These are phyloP conservation scores for Saccopteryx bilineata DNA, from an alignment of 2,113 vertebrate species.

Conservation along the genomic window DNA sequence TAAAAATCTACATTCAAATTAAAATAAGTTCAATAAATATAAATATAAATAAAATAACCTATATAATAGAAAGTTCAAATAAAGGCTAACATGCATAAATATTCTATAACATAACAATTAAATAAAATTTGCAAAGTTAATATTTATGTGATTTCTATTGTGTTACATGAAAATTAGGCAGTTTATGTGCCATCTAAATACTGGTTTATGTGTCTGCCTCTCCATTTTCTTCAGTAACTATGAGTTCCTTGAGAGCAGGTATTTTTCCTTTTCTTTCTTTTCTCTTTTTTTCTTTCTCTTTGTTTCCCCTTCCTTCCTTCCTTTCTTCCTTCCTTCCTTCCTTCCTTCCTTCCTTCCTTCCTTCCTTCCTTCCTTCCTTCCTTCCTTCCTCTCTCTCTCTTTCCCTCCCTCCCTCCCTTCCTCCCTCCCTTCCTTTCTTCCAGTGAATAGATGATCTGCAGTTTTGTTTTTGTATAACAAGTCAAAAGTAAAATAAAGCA, in stretches of 20 bases:
- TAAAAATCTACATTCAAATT: conserved; percentile 46
- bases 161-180: conserved; percentile 45
- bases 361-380: too few relatives aligned
- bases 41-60: conserved; percentile 40
- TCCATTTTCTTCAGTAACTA: background rate
- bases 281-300: too few relatives aligned
- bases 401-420: too few relatives aligned
- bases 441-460: background rate
- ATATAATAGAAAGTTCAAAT: conserved; percentile 47
- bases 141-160: background rate
- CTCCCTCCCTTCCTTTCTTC: too few relatives aligned
- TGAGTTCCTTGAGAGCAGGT: background rate
- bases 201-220: background rate
- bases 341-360: too few relatives aligned
- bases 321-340: too few relatives aligned
- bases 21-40: conserved; percentile 45
- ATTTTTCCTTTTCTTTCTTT: too few relatives aligned
- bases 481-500: conserved; percentile 50
- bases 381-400: too few relatives aligned
- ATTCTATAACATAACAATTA: background rate
- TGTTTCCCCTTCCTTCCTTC: too few relatives aligned
- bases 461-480: conserved; percentile 3
- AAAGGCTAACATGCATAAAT: conserved; percentile 53
- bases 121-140: conserved; percentile 49
- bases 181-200: too few relatives aligned